Evolutionary conservation across 2,797 vertebrate genomes (phyloP).

Genomic region (Myripristis jacobus): DNA sequence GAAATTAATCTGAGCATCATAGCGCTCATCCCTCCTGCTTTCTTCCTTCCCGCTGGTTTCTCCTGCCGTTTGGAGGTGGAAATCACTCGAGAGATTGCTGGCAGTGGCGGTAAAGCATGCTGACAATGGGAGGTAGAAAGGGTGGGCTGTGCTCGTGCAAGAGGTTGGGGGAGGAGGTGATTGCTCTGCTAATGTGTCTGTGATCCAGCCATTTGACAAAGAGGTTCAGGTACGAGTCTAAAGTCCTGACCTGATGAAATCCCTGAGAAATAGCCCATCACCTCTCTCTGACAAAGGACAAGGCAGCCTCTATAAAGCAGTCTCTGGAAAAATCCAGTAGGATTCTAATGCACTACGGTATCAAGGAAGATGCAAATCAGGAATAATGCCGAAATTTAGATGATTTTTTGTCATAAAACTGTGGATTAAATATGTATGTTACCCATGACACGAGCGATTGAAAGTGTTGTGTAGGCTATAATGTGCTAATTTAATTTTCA

Average conservation of each 20-base stretch:
- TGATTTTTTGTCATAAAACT: no score
- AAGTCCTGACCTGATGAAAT: constrained; percentile 51
- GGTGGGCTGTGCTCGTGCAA: constrained; percentile 9
- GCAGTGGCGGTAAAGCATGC: constrained; percentile 54
- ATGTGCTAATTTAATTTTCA: no score
- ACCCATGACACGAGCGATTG: no score
- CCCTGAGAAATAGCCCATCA: constrained; percentile 27
- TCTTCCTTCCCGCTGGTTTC: constrained; percentile 38
- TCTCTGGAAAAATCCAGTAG: background rate
- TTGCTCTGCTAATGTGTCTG: constrained; percentile 37
- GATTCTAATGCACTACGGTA: constrained; percentile 9
- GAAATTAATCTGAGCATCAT: constrained; percentile 69
- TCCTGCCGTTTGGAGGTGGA: constrained; percentile 47
- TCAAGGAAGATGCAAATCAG: constrained; percentile 6
- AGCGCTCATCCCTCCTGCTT: constrained; percentile 50
- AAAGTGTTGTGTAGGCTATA: no score
- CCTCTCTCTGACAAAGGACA: constrained; percentile 20
- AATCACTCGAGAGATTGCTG: constrained; percentile 64
- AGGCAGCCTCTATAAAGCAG: constrained; percentile 12
- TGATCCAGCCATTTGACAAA: constrained; percentile 56
- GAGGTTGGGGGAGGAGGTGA: constrained; percentile 5
- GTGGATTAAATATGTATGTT: no score
- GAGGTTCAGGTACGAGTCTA: constrained; percentile 33
- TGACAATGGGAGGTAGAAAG: constrained; percentile 51
- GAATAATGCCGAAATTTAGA: background rate